These are phyloP conservation scores for Electrona antarctica DNA, from an alignment of 2,113 vertebrate species.

Conservation along the genomic window DNA sequence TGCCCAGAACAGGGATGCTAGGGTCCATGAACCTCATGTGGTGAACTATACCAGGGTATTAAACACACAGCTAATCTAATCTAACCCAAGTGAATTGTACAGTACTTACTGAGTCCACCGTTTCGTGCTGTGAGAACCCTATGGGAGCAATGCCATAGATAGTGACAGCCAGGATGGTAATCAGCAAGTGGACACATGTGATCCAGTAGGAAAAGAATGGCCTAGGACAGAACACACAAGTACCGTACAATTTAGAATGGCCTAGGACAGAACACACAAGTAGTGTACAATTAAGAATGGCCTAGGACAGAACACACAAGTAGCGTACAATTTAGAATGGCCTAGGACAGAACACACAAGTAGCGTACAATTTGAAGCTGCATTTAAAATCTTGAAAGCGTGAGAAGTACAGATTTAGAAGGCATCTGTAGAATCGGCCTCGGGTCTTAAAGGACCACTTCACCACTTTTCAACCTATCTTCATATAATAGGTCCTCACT, in stretches of 20 bases:
- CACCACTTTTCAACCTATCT: too few species aligned
- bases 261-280: slow-evolving; percentile 67
- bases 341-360: slow-evolving; percentile 67
- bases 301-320: slow-evolving; percentile 67
- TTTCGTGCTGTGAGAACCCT: slow-evolving; percentile 96
- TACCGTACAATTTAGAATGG: slow-evolving; percentile 81
- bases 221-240: slow-evolving; percentile 67
- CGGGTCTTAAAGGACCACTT: too few species aligned
- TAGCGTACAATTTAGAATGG: slow-evolving; percentile 85
- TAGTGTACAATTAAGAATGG: slow-evolving; percentile 87
- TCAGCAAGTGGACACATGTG: slow-evolving; percentile 93
- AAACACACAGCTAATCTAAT: too few species aligned
- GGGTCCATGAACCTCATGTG: too few species aligned
- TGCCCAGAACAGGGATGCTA: too few species aligned
- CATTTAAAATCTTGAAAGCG: too few species aligned
- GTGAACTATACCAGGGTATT: too few species aligned
- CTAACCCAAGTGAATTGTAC: background rate
- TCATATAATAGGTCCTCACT: too few species aligned
- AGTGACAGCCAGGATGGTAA: slow-evolving; percentile 91
- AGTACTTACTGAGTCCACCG: slow-evolving; percentile 91
- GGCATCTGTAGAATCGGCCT: too few species aligned
- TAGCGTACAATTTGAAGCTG: background rate
- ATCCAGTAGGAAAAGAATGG: slow-evolving; percentile 99
- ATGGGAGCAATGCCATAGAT: slow-evolving; percentile 94
- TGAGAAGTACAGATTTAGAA: too few species aligned